Percentiles rank a stretch among this genome's conserved stretches.
These are phyloP conservation scores for Cancer borealis DNA, from an alignment of 2,888 invertebrate species.

Conservation along the genomic window DNA sequence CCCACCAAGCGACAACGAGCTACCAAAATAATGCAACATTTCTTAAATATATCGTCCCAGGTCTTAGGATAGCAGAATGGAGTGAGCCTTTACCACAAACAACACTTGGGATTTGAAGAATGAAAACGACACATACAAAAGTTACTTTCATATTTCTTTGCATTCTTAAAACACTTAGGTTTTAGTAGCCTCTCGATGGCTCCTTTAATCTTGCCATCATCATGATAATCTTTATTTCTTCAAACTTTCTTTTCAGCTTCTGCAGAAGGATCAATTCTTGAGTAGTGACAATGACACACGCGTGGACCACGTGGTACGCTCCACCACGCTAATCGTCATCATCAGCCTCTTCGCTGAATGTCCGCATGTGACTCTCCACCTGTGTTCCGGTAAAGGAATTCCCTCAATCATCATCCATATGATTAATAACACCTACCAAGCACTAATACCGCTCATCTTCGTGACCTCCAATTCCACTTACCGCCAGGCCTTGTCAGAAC, in stretches of 20 bases:
- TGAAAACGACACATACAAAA: background rate
- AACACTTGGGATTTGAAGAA: background rate
- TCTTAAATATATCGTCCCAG: background rate
- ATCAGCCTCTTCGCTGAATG: background rate
- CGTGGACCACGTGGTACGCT: background rate
- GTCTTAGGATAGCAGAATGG: background rate
- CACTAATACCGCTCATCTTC: background rate
- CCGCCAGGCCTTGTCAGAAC: background rate
- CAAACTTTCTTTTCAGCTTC: background rate
- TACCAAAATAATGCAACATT: too few species aligned
- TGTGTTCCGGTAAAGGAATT: too few species aligned
- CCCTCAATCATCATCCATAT: background rate
- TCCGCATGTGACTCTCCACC: background rate
- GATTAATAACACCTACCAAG: background rate
- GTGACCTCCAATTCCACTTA: background rate
- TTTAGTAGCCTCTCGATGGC: background rate
- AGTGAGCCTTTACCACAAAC: background rate
- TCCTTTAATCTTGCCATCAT: background rate
- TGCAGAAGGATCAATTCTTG: background rate
- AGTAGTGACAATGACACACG: background rate
- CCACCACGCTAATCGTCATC: background rate
- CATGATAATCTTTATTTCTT: background rate
- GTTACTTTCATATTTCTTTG: background rate
- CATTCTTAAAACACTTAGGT: background rate
- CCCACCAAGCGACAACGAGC: too few species aligned